Evolutionary conservation across 2,113 vertebrate genomes (phyloP), one percentile per base, ranked within the genome.

Genomic region (Ibidorhyncha struthersii): DNA sequence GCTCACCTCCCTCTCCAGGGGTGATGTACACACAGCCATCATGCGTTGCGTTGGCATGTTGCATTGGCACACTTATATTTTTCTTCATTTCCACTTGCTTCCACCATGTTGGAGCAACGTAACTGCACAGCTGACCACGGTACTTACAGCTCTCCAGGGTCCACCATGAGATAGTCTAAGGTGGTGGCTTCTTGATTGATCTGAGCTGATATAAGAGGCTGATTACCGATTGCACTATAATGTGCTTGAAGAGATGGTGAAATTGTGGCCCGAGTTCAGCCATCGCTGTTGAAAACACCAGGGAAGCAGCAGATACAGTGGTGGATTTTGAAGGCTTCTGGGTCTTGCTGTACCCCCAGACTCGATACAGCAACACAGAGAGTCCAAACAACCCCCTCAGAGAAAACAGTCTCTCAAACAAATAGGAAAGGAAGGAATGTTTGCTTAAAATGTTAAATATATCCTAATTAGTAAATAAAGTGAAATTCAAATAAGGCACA

Each of bases 381-480:
- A 93, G 89, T 90, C 93, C 84, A 90, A 79, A 29, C 17, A 87
- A 23, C 17, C 3, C n/a, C 74, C 67, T 26, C 43, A 12, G 82
- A 74, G 84, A 59, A 90, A 82, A 65, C 0, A 26, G 13, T 14
- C 41, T 93, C 70, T 84, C 78, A 63, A 61, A 72, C 8, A 76
- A 94, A 93, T 23, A 38, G 20, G 59, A 53, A 45, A 56, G 43
- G 79, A 82, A 38, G 8, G 25, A 67, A 50, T 67, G 22, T 74
- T 93, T 95, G 69, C 78, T 87, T 85, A 79, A 87, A 90, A 94
- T 47, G 38, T 79, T 71, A 50, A 93, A 59, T 20, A 76, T 50
- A 38, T 3, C 66, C 78, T 63, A 85, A 95, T 91, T 85, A 90
- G 78, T 94, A 97, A 91, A 91, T 50, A 87, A 90, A 87, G 25